Percentiles rank a stretch among this genome's conserved stretches.
Evolutionary conservation across 2,888 invertebrate species (phyloP).

Genomic region (Masnerella sp.): DNA sequence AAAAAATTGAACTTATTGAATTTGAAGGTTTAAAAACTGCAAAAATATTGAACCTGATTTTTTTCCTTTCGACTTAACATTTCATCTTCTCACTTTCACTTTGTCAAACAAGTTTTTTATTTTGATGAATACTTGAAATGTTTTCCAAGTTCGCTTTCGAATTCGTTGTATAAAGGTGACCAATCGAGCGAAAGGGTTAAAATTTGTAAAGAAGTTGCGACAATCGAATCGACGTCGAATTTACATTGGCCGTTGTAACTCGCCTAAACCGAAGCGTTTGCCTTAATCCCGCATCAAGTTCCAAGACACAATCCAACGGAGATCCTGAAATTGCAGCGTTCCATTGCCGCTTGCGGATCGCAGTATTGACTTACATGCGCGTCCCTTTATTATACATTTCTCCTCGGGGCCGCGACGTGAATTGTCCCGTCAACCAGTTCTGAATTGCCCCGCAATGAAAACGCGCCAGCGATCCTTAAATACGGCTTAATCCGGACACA

Average conservation of each 20-base stretch:
- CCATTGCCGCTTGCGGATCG: slow-evolving; percentile 37
- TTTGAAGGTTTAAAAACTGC: too few species aligned
- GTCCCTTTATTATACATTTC: slow-evolving; percentile 46
- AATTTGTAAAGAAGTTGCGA: slow-evolving; percentile 16
- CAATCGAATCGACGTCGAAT: slow-evolving; percentile 36
- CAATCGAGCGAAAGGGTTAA: slow-evolving; percentile 33
- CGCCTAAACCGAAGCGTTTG: slow-evolving; percentile 30
- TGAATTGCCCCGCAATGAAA: slow-evolving; percentile 59
- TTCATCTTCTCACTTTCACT: too few species aligned
- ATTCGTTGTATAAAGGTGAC: too few species aligned
- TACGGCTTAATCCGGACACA: slow-evolving; percentile 58
- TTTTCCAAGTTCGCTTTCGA: too few species aligned
- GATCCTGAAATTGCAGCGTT: slow-evolving; percentile 39
- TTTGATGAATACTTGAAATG: too few species aligned
- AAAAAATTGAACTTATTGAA: too few species aligned
- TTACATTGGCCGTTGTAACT: slow-evolving; percentile 37
- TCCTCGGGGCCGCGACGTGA: slow-evolving; percentile 45
- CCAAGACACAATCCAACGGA: slow-evolving; percentile 39
- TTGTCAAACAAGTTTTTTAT: too few species aligned
- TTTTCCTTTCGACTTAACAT: too few species aligned
- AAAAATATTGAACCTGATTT: too few species aligned
- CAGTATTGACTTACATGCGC: slow-evolving; percentile 51
- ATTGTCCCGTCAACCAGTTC: slow-evolving; percentile 61
- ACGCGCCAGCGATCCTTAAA: slow-evolving; percentile 57
- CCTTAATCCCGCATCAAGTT: slow-evolving; percentile 51